A percentile compares a stretch with the other conserved stretches of the same genome.
Evolutionary conservation across 2,113 vertebrate genomes (phyloP).

Genomic region (Phrynosoma blainvillii): DNA sequence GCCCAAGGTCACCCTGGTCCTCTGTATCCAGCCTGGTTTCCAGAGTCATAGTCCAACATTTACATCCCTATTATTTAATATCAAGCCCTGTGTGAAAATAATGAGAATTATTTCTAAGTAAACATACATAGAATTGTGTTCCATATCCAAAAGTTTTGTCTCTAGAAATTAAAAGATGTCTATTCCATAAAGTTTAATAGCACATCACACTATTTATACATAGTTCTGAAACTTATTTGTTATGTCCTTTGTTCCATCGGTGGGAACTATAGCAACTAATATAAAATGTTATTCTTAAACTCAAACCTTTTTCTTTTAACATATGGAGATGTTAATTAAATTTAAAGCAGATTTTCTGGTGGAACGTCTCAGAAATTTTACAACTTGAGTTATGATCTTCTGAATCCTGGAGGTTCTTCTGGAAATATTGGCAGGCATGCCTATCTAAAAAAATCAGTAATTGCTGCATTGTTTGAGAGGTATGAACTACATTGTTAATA

Average conservation of each 20-base stretch:
- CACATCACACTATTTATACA: neutral
- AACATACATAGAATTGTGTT: neutral
- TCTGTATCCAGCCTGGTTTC: too few species aligned
- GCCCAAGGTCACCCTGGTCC: too few species aligned
- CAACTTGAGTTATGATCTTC: neutral
- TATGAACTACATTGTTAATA: conserved; percentile 3
- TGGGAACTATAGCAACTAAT: neutral
- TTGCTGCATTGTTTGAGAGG: neutral
- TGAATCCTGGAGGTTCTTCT: conserved; percentile 8
- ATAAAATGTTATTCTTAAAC: conserved; percentile 3
- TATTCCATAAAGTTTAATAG: neutral
- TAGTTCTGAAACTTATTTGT: neutral
- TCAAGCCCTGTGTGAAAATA: too few species aligned
- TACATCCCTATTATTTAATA: too few species aligned
- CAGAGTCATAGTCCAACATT: too few species aligned
- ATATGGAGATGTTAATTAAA: neutral
- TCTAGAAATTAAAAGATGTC: neutral
- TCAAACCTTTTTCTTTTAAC: neutral
- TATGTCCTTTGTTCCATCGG: conserved; percentile 3
- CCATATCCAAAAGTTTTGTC: neutral
- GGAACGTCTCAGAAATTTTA: conserved; percentile 8
- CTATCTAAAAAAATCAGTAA: neutral
- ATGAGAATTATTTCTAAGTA: neutral
- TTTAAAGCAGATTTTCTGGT: conserved; percentile 3
- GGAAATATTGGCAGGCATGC: conserved; percentile 1